Base-by-base conservation (phyloP, 2,113 vertebrate species). In the Girardinichthys multiradiatus region DNA sequence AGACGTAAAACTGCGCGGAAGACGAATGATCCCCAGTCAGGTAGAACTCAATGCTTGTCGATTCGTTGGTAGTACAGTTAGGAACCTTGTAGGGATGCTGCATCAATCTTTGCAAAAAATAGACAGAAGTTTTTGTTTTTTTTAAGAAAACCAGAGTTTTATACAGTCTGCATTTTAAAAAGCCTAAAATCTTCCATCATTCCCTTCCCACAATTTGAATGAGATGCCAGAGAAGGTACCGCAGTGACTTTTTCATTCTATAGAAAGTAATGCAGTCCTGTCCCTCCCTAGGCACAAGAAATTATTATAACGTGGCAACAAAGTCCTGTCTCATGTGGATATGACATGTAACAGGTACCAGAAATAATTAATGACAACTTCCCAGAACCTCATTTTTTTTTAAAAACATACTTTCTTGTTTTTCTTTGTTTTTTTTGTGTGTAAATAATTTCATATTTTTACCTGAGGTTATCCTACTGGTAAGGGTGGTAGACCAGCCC, bases 1-100 rank as follows among this genome's bases (percentile, higher is more conserved):
- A 95, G 70, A 99, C 97, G 0, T 94, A 99, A 85, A 98, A 99
- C 90, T 99, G 93, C 0, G 97, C 95, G 0, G 97, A 95, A 15
- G 98, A 96, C 0, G 97, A 90, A 68, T 96, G 92, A 77, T 99
- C 95, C 9, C 97, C 97, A 2, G 82, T 70, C 79, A 99, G 95
- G 81, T 90, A 83, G 71, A 28, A 83, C 2, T 28, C 35, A 0
- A 63, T 64, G 0, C 85, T 24, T 0, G 59, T 68, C 0, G 83
- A 81, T n/a, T 5, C 0, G 2, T 88, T 92, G 64, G 11, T 51
- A 0, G 63, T 45, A 42, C 98, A 99, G 7, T 54, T 39, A 0
- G 96, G 94, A 85, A 96, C 94, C 5, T 79, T 1, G 61, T 94
- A 98, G 12, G 90, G 68, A 45, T 95, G 58, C 73, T 89, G 87